Evolutionary conservation across 2,888 invertebrate species (phyloP).

Genomic region (Choreutis nemorana): DNA sequence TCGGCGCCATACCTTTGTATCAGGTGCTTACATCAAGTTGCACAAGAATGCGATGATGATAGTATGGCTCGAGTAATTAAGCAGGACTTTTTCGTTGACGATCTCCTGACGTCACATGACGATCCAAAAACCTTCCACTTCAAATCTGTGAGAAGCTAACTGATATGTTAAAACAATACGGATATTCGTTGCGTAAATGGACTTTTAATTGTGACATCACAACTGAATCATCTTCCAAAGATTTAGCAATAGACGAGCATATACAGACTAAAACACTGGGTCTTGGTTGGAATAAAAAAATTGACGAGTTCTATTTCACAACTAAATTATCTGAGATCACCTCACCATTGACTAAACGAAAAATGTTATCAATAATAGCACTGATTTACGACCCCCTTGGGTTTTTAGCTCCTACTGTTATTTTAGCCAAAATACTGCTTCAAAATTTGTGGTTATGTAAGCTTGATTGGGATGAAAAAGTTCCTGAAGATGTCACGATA

Average conservation of each 20-base stretch:
- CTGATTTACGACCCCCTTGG: constrained; percentile 16
- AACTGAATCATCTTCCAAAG: neutral
- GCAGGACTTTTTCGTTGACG: constrained; percentile 16
- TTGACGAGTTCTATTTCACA: constrained; percentile 11
- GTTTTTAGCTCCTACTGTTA: too few species aligned
- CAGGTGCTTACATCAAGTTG: constrained; percentile 18
- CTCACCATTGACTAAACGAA: constrained; percentile 12
- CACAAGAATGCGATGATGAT: constrained; percentile 16
- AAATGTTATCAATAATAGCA: constrained; percentile 12
- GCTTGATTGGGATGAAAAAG: too few species aligned
- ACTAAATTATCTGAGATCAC: constrained; percentile 6
- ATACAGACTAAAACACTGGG: constrained; percentile 10
- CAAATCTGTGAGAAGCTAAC: constrained; percentile 7
- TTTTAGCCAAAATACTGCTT: too few species aligned
- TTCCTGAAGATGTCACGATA: too few species aligned
- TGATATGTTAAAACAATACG: constrained; percentile 9
- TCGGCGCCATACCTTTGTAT: constrained; percentile 20
- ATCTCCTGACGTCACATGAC: constrained; percentile 12
- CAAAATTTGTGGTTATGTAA: too few species aligned
- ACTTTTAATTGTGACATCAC: constrained; percentile 9
- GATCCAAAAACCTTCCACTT: constrained; percentile 6
- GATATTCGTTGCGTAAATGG: constrained; percentile 15
- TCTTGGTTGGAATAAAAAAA: constrained; percentile 9
- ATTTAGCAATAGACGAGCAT: constrained; percentile 9
- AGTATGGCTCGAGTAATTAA: constrained; percentile 12